Conservation (phyloP, 2,113 vertebrate genomes). For the Gobiocypris rarus region DNA sequence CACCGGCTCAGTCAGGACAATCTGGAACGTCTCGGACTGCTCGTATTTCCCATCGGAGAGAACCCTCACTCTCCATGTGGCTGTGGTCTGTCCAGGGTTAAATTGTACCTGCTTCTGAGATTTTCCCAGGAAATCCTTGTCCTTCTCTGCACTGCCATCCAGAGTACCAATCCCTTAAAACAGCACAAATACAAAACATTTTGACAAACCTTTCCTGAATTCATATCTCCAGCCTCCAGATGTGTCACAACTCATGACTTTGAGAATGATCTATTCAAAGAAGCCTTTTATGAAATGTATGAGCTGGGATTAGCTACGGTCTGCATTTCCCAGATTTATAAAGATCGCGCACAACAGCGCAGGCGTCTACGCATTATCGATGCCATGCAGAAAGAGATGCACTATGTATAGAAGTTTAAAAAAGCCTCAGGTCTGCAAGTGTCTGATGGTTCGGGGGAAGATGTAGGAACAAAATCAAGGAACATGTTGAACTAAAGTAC, state of each 20-base stretch:
- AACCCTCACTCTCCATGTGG: constrained; percentile 84
- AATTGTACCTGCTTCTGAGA: constrained; percentile 94
- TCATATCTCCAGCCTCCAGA: constrained; percentile 23
- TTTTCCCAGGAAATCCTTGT: constrained; percentile 89
- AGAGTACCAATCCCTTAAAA: constrained; percentile 84
- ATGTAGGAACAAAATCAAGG: constrained; percentile 7
- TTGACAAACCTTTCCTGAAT: neutral
- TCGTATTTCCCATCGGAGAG: constrained; percentile 85
- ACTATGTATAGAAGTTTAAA: neutral
- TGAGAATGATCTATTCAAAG: neutral
- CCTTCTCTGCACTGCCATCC: constrained; percentile 86
- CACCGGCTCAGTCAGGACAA: constrained; percentile 89
- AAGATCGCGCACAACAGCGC: neutral
- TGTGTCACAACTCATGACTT: neutral
- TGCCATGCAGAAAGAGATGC: constrained; percentile 1
- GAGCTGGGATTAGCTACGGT: neutral
- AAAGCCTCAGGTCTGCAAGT: neutral
- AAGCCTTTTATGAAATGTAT: constrained; percentile 14
- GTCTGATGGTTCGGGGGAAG: neutral
- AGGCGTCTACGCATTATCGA: neutral
- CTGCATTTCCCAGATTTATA: neutral
- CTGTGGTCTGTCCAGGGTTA: constrained; percentile 89
- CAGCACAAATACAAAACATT: constrained; percentile 12
- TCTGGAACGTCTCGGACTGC: constrained; percentile 86
- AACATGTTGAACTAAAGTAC: constrained; percentile 20